Percentiles rank a stretch among this genome's conserved stretches.
phyloP scores from a whole-genome alignment of 1,140 invertebrate genomes.

The Zaprionus ghesquierei region DNA sequence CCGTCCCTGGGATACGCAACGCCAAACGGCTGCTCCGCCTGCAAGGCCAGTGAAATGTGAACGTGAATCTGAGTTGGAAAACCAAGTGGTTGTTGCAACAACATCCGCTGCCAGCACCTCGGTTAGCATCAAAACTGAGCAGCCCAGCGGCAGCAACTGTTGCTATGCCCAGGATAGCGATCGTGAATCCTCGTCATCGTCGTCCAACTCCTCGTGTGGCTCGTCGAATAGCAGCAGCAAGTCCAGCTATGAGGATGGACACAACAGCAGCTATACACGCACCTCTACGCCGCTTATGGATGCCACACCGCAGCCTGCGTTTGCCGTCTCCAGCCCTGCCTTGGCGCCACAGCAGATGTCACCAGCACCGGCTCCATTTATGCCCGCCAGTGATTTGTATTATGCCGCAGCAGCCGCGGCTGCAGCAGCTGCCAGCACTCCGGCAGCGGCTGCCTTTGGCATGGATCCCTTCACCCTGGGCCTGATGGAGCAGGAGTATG shows the following conservation, averaged over 20 bases:
- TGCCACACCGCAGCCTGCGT: constrained; percentile 46
- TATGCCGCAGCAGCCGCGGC: constrained; percentile 66
- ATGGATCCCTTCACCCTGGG: constrained; percentile 75
- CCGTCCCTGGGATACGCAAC: constrained; percentile 80
- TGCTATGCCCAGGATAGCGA: constrained; percentile 64
- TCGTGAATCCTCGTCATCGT: constrained; percentile 57
- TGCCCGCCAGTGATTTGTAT: constrained; percentile 64
- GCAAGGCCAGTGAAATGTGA: constrained; percentile 61
- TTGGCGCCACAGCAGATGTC: constrained; percentile 43
- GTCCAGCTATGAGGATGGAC: constrained; percentile 64
- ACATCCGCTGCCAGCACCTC: not conserved
- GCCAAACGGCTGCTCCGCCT: constrained; percentile 45
- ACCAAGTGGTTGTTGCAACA: not conserved
- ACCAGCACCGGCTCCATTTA: constrained; percentile 41
- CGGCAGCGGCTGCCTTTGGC: constrained; percentile 52
- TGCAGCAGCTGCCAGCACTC: constrained; percentile 44
- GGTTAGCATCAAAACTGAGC: constrained; percentile 54
- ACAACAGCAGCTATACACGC: constrained; percentile 62
- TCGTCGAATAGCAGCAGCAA: constrained; percentile 44
- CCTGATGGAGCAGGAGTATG: constrained; percentile 86
- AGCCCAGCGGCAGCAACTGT: constrained; percentile 37
- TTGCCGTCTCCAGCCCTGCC: constrained; percentile 6
- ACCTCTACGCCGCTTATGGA: constrained; percentile 61
- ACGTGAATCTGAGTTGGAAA: constrained; percentile 12
- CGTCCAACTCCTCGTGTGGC: constrained; percentile 18